Evolutionary conservation across 2,888 invertebrate species (phyloP), one percentile per base, ranked within the genome.

Genomic region (Dryadula phaetusa): DNA sequence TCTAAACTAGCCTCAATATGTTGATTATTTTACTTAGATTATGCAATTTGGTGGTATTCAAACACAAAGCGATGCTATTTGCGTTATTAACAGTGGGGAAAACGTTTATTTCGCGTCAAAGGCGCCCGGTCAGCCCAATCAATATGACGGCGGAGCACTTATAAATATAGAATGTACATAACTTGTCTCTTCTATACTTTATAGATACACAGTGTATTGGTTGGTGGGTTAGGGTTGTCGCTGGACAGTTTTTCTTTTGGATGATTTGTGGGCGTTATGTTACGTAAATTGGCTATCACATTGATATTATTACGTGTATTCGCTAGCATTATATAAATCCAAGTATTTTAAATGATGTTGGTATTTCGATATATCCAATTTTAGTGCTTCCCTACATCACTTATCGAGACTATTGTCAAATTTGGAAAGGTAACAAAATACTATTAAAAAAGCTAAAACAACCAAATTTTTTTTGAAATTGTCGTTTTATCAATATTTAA

Each of bases 131-230:
- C 64, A 65, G 49, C 18, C 60, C 64, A 65, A 65, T 65, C 64
- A 65, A 65, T 65, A 65, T 65, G 64, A 64, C 37, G 22, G 60
- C 28, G 58, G 28, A 47, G 64, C 54, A 64, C 56, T 56, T 64
- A 65, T 49, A 65, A 58, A 65, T 65, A 65, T 49, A 64, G 54
- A 53, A 20, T 34, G 34, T 56, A 56, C 46, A 44, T 60, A 44
- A 60, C 60, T 60, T 60, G 60, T 60, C 44, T 60, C 60, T 28
- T 60, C 60, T 60, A 44, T 44, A 46, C 42, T 46, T 60, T 60
- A 58, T 58, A 60, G 42, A 14, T 44, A 54, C 54, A 42, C 16
- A 28, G 44, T 44, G 42, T 44, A 18, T 18, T 8, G 28, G 58
- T 37, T 54, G 32, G 58, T 12, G 3, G 1, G 12, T 10, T 58